Evolutionary conservation across 2,113 vertebrate species (phyloP).

Genomic region (Oophaga pumilio): DNA sequence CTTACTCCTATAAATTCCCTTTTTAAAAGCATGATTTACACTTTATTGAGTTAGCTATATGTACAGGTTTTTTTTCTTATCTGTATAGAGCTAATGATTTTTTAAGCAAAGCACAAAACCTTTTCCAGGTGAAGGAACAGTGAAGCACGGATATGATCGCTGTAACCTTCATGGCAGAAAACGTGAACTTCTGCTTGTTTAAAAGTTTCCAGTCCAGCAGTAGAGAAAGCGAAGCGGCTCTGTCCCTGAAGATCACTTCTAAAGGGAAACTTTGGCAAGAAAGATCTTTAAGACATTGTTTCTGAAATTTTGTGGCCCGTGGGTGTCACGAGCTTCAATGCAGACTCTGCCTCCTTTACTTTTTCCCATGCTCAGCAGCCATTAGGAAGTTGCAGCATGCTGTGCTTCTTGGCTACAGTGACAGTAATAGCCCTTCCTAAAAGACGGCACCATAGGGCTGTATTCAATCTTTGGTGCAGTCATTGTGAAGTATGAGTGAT

Average conservation of each 20-base stretch:
- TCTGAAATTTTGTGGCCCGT: constrained; percentile 17
- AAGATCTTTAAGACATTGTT: background rate
- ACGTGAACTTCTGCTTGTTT: background rate
- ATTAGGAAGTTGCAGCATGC: constrained; percentile 30
- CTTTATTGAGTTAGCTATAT: no score
- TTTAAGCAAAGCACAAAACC: no score
- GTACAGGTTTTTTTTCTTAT: no score
- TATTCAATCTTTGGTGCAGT: constrained; percentile 26
- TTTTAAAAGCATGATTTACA: no score
- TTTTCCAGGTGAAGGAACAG: background rate
- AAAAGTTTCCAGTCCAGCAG: constrained; percentile 1
- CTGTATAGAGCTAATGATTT: no score
- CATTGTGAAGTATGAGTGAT: constrained; percentile 31
- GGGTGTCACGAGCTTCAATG: background rate
- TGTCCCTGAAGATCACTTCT: constrained; percentile 13
- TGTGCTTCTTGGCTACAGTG: constrained; percentile 11
- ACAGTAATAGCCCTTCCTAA: constrained; percentile 24
- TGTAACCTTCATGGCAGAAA: background rate
- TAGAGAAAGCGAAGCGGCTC: background rate
- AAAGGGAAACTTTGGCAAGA: constrained; percentile 5
- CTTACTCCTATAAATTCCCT: no score
- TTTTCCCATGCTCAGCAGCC: constrained; percentile 22
- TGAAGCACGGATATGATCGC: background rate
- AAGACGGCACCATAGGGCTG: constrained; percentile 38
- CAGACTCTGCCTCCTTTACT: constrained; percentile 10